phyloP scores from a whole-genome alignment of 2,797 vertebrate species.

The Pampus argenteus region DNA sequence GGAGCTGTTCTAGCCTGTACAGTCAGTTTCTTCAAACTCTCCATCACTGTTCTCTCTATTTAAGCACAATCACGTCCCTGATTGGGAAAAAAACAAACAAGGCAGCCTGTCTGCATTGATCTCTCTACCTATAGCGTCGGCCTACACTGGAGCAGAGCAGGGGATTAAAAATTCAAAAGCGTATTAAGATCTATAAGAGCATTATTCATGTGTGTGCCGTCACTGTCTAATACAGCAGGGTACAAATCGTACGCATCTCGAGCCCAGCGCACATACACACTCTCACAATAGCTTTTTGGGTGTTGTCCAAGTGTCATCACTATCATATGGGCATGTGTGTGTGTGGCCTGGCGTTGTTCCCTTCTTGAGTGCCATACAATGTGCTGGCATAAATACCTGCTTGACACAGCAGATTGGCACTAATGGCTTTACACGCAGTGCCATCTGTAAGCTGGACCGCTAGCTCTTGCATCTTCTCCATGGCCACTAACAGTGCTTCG shows the following conservation, averaged over 20 bases:
- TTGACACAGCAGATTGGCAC: conserved; percentile 84
- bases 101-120: conserved; percentile 67
- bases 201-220: conserved; percentile 77
- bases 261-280: conserved; percentile 26
- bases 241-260: conserved; percentile 72
- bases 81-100: conserved; percentile 34
- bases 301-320: conserved; percentile 74
- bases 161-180: conserved; percentile 84
- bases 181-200: conserved; percentile 82
- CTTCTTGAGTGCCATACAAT: conserved; percentile 77
- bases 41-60: conserved; percentile 55
- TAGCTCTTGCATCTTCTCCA: conserved; percentile 66
- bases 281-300: conserved; percentile 69
- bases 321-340: conserved; percentile 69
- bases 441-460: conserved; percentile 80
- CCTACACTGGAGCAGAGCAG: conserved; percentile 60
- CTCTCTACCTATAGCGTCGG: conserved; percentile 69
- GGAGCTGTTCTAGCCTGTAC: conserved; percentile 41
- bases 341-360: conserved; percentile 71
- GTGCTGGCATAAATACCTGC: conserved; percentile 82
- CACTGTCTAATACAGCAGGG: conserved; percentile 69
- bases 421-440: conserved; percentile 81
- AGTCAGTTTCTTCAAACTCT: conserved; percentile 47
- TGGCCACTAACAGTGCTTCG: conserved; percentile 38
- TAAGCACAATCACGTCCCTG: conserved; percentile 67